Conservation (phyloP, 1,140 invertebrate species). For the Heliconius congener region DNA sequence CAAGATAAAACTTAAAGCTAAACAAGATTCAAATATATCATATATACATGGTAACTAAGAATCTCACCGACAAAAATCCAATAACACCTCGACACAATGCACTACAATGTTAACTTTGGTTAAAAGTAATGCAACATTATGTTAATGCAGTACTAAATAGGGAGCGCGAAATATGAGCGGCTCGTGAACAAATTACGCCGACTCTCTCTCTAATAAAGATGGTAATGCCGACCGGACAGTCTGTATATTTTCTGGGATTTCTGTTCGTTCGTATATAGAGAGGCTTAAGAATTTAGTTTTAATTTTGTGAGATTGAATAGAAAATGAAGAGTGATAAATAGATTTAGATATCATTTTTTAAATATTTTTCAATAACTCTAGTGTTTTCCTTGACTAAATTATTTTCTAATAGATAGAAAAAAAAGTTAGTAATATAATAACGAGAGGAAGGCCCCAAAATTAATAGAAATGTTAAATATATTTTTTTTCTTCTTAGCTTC, state of each 20-base stretch:
- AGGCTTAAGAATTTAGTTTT: not conserved
- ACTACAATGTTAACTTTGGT: slow-evolving; percentile 17
- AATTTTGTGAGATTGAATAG: no score
- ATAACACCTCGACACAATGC: not conserved
- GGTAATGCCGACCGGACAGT: slow-evolving; percentile 52
- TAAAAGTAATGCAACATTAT: slow-evolving; percentile 49
- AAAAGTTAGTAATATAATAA: no score
- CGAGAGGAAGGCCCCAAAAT: no score
- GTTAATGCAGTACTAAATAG: slow-evolving; percentile 54
- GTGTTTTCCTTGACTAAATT: no score
- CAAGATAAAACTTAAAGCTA: no score
- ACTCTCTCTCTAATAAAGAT: slow-evolving; percentile 55
- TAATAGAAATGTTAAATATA: no score
- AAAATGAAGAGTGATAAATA: no score
- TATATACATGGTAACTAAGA: not conserved
- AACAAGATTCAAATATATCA: no score
- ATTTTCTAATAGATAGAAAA: no score
- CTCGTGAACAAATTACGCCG: slow-evolving; percentile 53
- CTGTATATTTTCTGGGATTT: slow-evolving; percentile 30
- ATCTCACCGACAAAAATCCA: not conserved
- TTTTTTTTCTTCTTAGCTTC: no score
- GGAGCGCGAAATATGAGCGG: slow-evolving; percentile 55
- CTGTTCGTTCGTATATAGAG: not conserved
- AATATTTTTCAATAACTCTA: no score
- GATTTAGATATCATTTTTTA: no score